Conservation (phyloP, 30 jellyfish, hydroid and myxozoan species). For the Chironex yamaguchii region DNA sequence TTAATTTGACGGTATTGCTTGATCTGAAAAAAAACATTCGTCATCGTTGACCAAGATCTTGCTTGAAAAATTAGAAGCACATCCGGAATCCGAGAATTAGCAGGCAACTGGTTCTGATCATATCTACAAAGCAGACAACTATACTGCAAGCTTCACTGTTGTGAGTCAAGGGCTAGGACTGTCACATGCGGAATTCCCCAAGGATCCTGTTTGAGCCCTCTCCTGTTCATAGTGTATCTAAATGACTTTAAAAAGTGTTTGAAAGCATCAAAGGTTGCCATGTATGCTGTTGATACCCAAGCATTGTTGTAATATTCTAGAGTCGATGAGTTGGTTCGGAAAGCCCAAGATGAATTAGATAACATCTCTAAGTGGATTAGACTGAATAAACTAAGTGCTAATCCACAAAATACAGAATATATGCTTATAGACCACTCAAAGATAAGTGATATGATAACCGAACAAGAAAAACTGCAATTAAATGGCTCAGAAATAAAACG, state of each 20-base stretch:
- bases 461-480: constrained; percentile 2
- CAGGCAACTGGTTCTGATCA: constrained; percentile 50
- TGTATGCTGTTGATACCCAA: constrained; percentile 47
- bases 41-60: constrained; percentile 46
- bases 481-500: constrained; percentile 20
- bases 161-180: background rate
- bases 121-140: constrained; percentile 32
- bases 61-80: too few relatives aligned
- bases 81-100: constrained; percentile 16
- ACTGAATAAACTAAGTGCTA: constrained; percentile 14
- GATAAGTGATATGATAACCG: background rate
- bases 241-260: constrained; percentile 46
- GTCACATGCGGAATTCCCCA: constrained; percentile 69
- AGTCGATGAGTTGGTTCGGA: background rate
- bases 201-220: constrained; percentile 67
- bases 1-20: too few relatives aligned
- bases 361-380: constrained; percentile 27
- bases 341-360: constrained; percentile 16
- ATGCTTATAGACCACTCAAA: constrained; percentile 15
- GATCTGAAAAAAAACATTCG: constrained; percentile 50
- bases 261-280: constrained; percentile 44
- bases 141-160: constrained; percentile 42
- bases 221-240: constrained; percentile 45
- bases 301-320: background rate
- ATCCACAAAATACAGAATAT: constrained; percentile 37